Percentiles rank a stretch among this genome's conserved stretches.
Conservation (phyloP, 2,888 invertebrate species). For the Noctua fimbriata region DNA sequence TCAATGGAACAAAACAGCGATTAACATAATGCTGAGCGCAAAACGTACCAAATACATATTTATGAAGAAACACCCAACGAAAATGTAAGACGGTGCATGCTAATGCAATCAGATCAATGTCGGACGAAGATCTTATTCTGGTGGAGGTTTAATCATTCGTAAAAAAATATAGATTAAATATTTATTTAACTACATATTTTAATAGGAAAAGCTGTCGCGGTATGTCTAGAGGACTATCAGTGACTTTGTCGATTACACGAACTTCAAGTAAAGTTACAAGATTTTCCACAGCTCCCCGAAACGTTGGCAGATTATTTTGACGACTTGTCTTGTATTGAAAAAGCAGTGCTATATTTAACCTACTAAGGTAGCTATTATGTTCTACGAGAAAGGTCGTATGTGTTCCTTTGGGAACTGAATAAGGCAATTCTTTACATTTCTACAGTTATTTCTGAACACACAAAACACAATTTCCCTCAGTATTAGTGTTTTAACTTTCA, state of each 20-base stretch:
- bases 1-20: conserved; percentile 66
- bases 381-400: not conserved
- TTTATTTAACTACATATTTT: not conserved
- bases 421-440: not conserved
- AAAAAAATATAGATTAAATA: not conserved
- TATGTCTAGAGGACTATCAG: not conserved
- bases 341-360: not conserved
- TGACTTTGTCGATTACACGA: not conserved
- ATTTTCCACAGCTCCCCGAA: not conserved
- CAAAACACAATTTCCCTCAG: not conserved
- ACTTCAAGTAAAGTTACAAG: not conserved
- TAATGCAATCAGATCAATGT: conserved; percentile 61
- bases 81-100: conserved; percentile 57
- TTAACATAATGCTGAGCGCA: conserved; percentile 57
- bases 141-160: not conserved
- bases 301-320: not conserved
- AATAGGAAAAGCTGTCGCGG: not conserved
- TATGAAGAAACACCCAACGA: conserved; percentile 67
- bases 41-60: conserved; percentile 74
- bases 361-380: not conserved
- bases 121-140: conserved; percentile 53
- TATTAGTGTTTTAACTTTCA: not conserved
- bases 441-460: not conserved
- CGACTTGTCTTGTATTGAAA: not conserved
- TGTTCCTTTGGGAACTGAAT: not conserved